Evolutionary conservation across 2,113 vertebrate genomes (phyloP).

Genomic region (Chascanopsetta lugubris): DNA sequence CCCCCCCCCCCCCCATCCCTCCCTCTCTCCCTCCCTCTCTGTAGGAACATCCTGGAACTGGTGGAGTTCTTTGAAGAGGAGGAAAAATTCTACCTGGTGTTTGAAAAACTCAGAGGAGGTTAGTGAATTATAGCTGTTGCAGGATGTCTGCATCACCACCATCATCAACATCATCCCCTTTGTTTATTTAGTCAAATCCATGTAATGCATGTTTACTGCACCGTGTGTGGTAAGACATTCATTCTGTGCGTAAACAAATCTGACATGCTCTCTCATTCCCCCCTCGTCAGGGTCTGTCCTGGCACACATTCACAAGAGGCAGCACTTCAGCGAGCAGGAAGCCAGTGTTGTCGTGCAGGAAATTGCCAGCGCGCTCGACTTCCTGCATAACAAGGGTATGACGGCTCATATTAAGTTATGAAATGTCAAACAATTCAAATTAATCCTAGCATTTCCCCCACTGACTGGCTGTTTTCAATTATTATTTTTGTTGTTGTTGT

Average conservation of each 20-base stretch:
- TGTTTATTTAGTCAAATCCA: conserved; percentile 12
- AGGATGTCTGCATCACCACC: background rate
- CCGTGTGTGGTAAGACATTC: background rate
- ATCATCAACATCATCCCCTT: too few species aligned
- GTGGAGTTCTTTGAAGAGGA: conserved; percentile 99
- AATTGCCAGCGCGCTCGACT: conserved; percentile 95
- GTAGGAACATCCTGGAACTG: conserved; percentile 94
- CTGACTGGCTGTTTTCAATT: background rate
- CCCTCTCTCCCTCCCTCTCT: conserved; percentile 2
- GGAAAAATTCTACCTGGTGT: conserved; percentile 97
- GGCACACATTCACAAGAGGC: conserved; percentile 92
- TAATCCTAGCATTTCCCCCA: background rate
- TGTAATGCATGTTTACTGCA: background rate
- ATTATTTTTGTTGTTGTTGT: too few species aligned
- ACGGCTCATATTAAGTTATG: background rate
- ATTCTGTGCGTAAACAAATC: conserved; percentile 15
- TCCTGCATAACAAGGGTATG: conserved; percentile 96
- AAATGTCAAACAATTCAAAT: background rate
- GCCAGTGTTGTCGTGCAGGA: conserved; percentile 94
- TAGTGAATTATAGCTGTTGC: conserved; percentile 25
- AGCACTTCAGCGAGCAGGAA: conserved; percentile 95
- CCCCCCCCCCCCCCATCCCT: too few species aligned
- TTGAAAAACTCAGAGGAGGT: conserved; percentile 98
- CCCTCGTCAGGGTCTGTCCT: conserved; percentile 89
- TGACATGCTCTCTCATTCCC: conserved; percentile 1